Percentiles rank a stretch among this genome's conserved stretches.
Conservation (phyloP, 92 coral and sea anemone genomes). For the Zoanthus sociatus region DNA sequence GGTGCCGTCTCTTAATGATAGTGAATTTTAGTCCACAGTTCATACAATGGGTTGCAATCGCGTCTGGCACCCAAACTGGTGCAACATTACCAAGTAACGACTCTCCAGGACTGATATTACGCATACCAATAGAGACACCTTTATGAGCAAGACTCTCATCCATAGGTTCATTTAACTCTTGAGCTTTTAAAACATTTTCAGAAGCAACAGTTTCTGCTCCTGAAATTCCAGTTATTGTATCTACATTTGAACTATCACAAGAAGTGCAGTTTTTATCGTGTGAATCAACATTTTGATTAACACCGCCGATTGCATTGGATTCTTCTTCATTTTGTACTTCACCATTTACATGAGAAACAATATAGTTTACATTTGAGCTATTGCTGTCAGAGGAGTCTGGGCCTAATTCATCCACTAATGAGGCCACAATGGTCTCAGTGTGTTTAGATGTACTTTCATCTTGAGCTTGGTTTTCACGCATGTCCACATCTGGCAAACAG, state of each 20-base stretch:
- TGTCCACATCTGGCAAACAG: neutral
- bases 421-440: constrained; percentile 27
- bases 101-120: constrained; percentile 81
- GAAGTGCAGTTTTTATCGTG: neutral
- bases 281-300: neutral
- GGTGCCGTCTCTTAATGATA: constrained; percentile 88
- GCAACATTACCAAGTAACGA: constrained; percentile 91
- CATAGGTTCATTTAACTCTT: neutral
- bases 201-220: neutral
- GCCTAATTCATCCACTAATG: constrained; percentile 23
- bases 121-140: constrained; percentile 34
- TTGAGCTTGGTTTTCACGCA: constrained; percentile 14
- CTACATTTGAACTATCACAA: neutral
- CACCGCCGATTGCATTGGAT: neutral
- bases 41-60: constrained; percentile 92
- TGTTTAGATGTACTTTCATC: neutral
- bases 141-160: constrained; percentile 3
- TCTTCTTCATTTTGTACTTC: neutral
- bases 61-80: constrained; percentile 96
- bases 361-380: neutral
- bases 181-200: neutral
- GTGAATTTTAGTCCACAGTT: constrained; percentile 89
- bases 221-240: neutral
- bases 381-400: neutral
- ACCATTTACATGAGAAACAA: neutral